Conservation (phyloP, 1,140 invertebrate species). For the Macrotrachela quadricornifera region DNA sequence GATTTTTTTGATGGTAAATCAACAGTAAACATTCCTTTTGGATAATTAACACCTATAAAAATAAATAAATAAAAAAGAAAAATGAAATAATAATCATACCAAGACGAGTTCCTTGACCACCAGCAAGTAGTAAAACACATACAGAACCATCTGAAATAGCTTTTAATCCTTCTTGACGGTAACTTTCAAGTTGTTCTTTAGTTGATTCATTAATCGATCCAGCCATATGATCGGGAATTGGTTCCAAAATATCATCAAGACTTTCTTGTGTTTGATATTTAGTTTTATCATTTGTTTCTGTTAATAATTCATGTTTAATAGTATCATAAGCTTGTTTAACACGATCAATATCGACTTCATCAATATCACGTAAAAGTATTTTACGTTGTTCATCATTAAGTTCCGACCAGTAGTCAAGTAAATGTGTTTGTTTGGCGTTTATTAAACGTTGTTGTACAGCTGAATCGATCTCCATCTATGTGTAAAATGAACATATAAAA, state of each 20-base stretch:
- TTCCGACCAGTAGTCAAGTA: conserved; percentile 1
- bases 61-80: too few species aligned
- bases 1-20: conserved; percentile 68
- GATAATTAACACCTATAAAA: conserved; percentile 52
- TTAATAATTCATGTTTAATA: neutral
- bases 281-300: neutral
- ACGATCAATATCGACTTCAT: neutral
- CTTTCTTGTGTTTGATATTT: too few species aligned
- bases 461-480: too few species aligned
- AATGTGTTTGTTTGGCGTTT: neutral
- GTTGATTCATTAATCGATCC: neutral
- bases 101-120: conserved; percentile 66
- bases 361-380: neutral
- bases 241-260: conserved; percentile 1
- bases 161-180: conserved; percentile 33
- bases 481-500: too few species aligned
- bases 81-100: too few species aligned
- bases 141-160: conserved; percentile 54
- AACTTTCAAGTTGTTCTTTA: neutral
- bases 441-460: too few species aligned
- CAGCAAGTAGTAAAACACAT: conserved; percentile 58
- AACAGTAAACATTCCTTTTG: conserved; percentile 91
- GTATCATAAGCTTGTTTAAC: neutral
- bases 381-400: neutral
- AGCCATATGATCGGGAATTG: conserved; percentile 1